Evolutionary conservation across 2,888 invertebrate genomes (phyloP), one percentile per base, ranked within the genome.

Genomic region (Drosophila macrothrix): DNA sequence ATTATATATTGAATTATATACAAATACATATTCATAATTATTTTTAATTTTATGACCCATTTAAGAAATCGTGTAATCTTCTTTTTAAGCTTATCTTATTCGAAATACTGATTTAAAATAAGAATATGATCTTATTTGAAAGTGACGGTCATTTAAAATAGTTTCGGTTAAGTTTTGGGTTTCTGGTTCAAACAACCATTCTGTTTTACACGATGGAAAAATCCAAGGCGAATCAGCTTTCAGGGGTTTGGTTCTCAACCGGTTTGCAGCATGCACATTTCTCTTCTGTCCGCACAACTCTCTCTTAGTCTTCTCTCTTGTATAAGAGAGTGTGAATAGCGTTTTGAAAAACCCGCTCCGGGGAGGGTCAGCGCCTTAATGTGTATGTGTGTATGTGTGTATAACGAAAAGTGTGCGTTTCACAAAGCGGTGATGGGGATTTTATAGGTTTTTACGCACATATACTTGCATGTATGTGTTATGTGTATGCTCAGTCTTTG

Each of bases 331-430:
- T 22, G 16, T 4, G 46, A 54, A 55, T 29, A 31, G 10, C 39
- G 50, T 25, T 65, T 64, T 50, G 31, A 37, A 49, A 80, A 80
- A 80, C 77, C 60, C 66, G 80, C 80, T 80, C 67, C 80, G 73
- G 80, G 79, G 79, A 76, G 79, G 81, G 80, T 79, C 80, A 75
- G 71, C 61, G 66, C 33, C 61, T 78, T 49, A 67, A 41, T 66
- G 58, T 43, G 12, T 22, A 12, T 65, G 58, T 64, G 58, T 64
- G 28, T 54, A 56, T 46, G 46, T 46, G n/a, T 50, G 50, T 25
- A n/a, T 12, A 39, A 41, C 55, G 22, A 59, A 77, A 66, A 66
- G 52, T 52, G 56, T 67, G 60, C 33, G 29, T 43, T 31, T 43
- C 52, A 62, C 50, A 59, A 53, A 52, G 41, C 70, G 29, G 46